Base-by-base conservation (phyloP, 2,113 vertebrate genomes). In the Cepphus grylle region DNA sequence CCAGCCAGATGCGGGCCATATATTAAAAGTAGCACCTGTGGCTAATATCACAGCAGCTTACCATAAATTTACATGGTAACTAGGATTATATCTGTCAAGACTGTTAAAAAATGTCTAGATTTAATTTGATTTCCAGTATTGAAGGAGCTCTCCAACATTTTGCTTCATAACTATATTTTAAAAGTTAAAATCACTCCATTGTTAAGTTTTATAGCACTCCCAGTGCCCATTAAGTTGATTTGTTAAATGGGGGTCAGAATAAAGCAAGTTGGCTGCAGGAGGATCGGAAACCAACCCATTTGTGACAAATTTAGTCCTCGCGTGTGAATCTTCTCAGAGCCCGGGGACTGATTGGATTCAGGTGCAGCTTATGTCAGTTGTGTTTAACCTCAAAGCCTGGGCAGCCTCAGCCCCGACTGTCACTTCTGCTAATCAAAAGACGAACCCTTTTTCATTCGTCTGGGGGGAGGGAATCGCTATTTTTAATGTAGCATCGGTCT, bases 41-140 rank as follows among this genome's bases (percentile, higher is more conserved):
- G 98, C 98, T 98, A 98, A 98, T 98, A 98, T 98, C 98, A 98
- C 98, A 98, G 97, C 98, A 98, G 98, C 98, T 98, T 98, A 98
- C 98, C 98, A 98, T 98, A 98, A 98, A 98, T 98, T 98, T 98
- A 98, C 98, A 98, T 98, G 98, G 98, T 98, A 98, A 98, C 98
- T 96, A 98, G 98, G 98, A 98, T 98, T 98, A 98, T 97, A 97
- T 98, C 97, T 98, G 98, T 98, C 98, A 98, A 97, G 98, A 98
- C 98, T 98, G 98, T 97, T 98, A 98, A 98, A 98, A 98, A 98
- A 98, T 98, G 98, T 98, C 98, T 98, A 96, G 98, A 96, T 98
- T 98, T 98, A 98, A 98, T 98, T 98, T 98, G 98, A 98, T 98
- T 98, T 98, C 98, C 98, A 98, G 98, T 98, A 98, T 98, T 98